Evolutionary conservation across 1,140 invertebrate species (phyloP).

Genomic region (Lanistes nyassanus): DNA sequence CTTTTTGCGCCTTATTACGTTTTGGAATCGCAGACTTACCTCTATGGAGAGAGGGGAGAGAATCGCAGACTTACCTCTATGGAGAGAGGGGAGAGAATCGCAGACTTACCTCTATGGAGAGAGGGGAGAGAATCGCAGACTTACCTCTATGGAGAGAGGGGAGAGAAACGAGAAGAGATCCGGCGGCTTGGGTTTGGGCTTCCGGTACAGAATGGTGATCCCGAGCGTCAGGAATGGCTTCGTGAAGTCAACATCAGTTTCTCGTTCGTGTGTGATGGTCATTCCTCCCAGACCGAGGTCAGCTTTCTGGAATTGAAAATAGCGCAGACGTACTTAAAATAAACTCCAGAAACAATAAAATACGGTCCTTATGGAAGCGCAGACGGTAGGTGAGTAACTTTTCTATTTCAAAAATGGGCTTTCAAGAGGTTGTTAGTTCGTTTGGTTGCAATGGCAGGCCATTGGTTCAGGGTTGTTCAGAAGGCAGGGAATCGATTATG

Average conservation of each 20-base stretch:
- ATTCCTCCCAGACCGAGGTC: slow-evolving; percentile 65
- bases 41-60: not conserved
- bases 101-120: not conserved
- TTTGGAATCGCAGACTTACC: no score
- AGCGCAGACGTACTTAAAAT: no score
- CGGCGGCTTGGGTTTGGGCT: slow-evolving; percentile 87
- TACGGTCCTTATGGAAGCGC: not conserved
- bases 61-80: not conserved
- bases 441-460: no score
- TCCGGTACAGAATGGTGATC: slow-evolving; percentile 87
- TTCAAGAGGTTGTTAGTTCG: no score
- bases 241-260: slow-evolving; percentile 65
- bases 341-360: not conserved
- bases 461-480: no score
- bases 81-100: not conserved
- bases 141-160: slow-evolving; percentile 85
- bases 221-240: slow-evolving; percentile 69
- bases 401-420: no score
- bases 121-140: not conserved
- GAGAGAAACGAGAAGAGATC: slow-evolving; percentile 95
- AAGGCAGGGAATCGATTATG: no score
- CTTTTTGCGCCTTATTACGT: no score
- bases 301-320: slow-evolving; percentile 52
- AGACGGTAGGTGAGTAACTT: no score
- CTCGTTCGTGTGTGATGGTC: slow-evolving; percentile 64